phyloP scores from a whole-genome alignment of 2,888 invertebrate species.

The Ectemnius continuus region DNA sequence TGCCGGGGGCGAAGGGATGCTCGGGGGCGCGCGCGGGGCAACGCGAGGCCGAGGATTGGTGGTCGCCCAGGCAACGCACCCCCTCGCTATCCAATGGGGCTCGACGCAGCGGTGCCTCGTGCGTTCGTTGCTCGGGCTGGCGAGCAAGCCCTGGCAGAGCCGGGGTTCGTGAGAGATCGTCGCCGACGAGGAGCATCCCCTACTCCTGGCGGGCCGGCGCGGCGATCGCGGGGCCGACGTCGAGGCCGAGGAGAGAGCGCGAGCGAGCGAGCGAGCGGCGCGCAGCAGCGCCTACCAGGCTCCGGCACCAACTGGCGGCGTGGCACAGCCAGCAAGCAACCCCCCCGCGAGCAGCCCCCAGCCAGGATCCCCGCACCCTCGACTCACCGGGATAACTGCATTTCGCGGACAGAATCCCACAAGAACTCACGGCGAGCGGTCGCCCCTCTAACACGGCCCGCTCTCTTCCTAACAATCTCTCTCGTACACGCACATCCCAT shows the following conservation, averaged over 20 bases:
- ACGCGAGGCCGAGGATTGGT: conserved; percentile 74
- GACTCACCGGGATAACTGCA: conserved; percentile 76
- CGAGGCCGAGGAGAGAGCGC: neutral
- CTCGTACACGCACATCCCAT: neutral
- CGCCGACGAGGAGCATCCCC: conserved; percentile 50
- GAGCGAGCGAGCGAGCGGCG: conserved; percentile 34
- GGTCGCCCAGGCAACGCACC: conserved; percentile 75
- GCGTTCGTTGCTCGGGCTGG: conserved; percentile 29
- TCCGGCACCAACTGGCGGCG: neutral
- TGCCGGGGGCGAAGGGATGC: conserved; percentile 58
- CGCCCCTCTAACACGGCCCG: conserved; percentile 64
- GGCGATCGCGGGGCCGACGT: too few species aligned
- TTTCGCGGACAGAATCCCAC: conserved; percentile 77
- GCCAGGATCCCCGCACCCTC: conserved; percentile 57
- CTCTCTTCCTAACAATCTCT: conserved; percentile 41
- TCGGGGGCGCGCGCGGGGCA: conserved; percentile 49
- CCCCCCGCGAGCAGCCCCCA: conserved; percentile 52
- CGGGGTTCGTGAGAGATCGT: conserved; percentile 40
- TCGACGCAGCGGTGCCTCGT: conserved; percentile 38
- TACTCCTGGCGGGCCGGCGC: neutral
- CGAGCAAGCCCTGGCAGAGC: neutral
- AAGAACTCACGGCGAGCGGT: conserved; percentile 76
- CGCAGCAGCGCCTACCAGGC: too few species aligned
- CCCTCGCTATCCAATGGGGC: conserved; percentile 73
- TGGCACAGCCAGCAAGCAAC: conserved; percentile 38